Conservation (phyloP, 2,888 invertebrate species). For the Drepanosiphum platanoidis region DNA sequence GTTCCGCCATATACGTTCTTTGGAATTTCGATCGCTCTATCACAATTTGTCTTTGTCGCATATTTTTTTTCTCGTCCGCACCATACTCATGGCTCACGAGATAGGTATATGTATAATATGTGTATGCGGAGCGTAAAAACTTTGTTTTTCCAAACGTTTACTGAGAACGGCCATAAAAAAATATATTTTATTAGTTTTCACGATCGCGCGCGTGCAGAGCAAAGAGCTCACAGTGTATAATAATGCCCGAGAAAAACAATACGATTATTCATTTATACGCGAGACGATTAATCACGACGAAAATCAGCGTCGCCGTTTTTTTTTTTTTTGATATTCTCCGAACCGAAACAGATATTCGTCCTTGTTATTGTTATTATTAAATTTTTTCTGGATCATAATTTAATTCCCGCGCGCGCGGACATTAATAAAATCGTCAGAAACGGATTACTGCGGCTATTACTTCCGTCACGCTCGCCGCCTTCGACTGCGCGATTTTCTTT, state of each 20-base stretch:
- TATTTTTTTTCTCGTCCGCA: neutral
- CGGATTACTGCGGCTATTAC: too few relatives aligned
- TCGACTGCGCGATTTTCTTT: too few relatives aligned
- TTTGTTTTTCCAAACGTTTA: neutral
- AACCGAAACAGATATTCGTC: neutral
- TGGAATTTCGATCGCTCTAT: neutral
- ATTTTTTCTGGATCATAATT: too few relatives aligned
- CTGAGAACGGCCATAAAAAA: constrained; percentile 16
- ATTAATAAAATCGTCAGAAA: too few relatives aligned
- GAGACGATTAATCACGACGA: neutral
- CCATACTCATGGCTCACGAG: too few relatives aligned
- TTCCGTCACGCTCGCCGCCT: too few relatives aligned
- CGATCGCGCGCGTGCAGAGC: neutral
- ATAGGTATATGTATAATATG: too few relatives aligned
- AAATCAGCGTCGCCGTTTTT: neutral
- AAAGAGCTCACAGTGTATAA: neutral
- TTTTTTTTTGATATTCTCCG: too few relatives aligned
- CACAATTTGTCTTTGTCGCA: constrained; percentile 10
- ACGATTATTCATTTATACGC: neutral
- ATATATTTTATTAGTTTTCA: constrained; percentile 32
- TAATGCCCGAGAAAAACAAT: neutral
- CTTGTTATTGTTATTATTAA: too few relatives aligned
- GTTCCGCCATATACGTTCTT: too few relatives aligned
- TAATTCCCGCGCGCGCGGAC: too few relatives aligned
- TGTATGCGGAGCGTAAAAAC: too few relatives aligned